Base-by-base conservation (phyloP, 2,113 vertebrate species). In the Camelus dromedarius region DNA sequence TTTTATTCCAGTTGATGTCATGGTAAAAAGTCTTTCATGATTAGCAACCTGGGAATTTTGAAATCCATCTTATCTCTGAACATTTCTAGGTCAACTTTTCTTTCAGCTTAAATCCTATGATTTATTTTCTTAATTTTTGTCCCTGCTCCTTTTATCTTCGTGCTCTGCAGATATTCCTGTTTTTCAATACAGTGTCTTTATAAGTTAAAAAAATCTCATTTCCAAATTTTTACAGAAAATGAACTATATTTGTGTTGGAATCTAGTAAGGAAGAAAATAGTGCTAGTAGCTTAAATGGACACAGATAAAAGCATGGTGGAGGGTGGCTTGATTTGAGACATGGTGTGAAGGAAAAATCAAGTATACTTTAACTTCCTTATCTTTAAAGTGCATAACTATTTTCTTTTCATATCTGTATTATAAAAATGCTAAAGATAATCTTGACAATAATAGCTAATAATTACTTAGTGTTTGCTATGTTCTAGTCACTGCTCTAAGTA, bases 21-120 rank as follows among this genome's bases (percentile, higher is more conserved):
- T 96, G 91, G 62, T 79, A 96, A 96, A 75, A 54, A 72, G n/a
- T 64, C 82, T 81, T 96, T 70, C 66, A 90, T 73, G 92, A 93
- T 91, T 46, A 89, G 16, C 64, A 96, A 91, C 87, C 52, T 19
- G 42, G 8, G 8, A 67, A 70, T 95, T 92, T 83, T 89, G 48
- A 35, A 60, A 60, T 26, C 35, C 82, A 60, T 64, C 85, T 95
- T 95, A 92, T 58, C 56, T 94, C 19, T n/a, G 69, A 95, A 96
- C 38, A 48, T 79, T 96, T 96, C 73, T 67, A 66, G 73, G 56
- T 88, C 79, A 81, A 3, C 26, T 42, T 82, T 93, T 91, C 26
- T 26, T 94, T 89, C 60, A 24, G 28, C 18, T 15, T 73, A 26
- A 18, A 38, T 94, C 24, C 82, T 70, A 52, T 62, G 72, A 46